phyloP scores from a whole-genome alignment of 2,888 invertebrate genomes.

The Zaprionus lineosus region DNA sequence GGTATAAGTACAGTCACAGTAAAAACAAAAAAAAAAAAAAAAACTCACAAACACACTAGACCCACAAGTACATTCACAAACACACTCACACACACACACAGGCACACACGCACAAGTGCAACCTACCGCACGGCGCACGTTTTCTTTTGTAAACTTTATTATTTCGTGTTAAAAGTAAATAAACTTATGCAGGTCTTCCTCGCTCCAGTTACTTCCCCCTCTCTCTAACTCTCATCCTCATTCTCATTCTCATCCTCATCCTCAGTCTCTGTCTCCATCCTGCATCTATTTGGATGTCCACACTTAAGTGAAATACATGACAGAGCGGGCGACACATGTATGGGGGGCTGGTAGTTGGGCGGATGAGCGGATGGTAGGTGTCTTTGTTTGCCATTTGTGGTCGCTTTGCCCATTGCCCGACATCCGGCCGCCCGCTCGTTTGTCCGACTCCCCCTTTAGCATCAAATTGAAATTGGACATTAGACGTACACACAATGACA shows the following conservation, averaged over 20 bases:
- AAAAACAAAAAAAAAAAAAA: no score
- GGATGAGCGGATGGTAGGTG: constrained; percentile 10
- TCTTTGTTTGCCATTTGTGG: constrained; percentile 77
- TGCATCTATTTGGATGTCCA: constrained; percentile 34
- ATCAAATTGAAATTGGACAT: constrained; percentile 75
- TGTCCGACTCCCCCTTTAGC: not conserved
- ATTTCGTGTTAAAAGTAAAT: constrained; percentile 77
- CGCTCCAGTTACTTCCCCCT: not conserved
- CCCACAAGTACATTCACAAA: constrained; percentile 37
- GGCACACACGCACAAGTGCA: constrained; percentile 61
- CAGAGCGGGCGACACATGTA: constrained; percentile 22
- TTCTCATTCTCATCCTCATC: not conserved
- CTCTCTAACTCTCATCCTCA: constrained; percentile 13
- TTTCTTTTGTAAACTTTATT: constrained; percentile 77
- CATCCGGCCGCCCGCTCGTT: no score
- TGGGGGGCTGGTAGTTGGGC: not conserved
- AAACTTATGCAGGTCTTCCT: constrained; percentile 62
- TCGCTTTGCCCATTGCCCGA: constrained; percentile 44
- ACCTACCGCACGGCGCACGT: constrained; percentile 64
- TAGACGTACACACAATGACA: constrained; percentile 68
- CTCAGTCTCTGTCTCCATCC: constrained; percentile 24
- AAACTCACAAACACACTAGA: constrained; percentile 3
- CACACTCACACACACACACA: constrained; percentile 3
- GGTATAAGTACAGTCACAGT: constrained; percentile 31
- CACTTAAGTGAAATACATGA: constrained; percentile 63